A percentile compares a stretch with the other conserved stretches of the same genome.
Evolutionary conservation across 2,797 vertebrate species (phyloP).

Genomic region (Hippoglossus hippoglossus): DNA sequence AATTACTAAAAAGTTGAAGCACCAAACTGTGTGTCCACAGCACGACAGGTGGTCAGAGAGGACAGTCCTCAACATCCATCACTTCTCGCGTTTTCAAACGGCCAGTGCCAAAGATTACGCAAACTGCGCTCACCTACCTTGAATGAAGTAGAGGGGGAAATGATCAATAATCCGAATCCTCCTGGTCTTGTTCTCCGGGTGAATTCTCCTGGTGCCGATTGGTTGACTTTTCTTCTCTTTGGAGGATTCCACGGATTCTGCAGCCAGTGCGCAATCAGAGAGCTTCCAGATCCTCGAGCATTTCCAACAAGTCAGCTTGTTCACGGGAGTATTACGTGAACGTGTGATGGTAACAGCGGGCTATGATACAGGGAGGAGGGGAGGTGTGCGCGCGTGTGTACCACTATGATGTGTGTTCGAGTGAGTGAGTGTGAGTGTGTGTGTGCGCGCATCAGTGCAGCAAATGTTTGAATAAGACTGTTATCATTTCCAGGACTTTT

Average conservation of each 20-base stretch:
- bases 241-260: conserved; percentile 32
- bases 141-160: conserved; percentile 51
- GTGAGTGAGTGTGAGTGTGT: conserved; percentile 13
- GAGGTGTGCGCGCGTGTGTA: conserved; percentile 31
- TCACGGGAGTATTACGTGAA: conserved; percentile 70
- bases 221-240: conserved; percentile 60
- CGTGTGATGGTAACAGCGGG: conserved; percentile 67
- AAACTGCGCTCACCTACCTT: conserved; percentile 72
- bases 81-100: conserved; percentile 13
- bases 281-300: conserved; percentile 66
- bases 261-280: conserved; percentile 45
- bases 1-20: conserved; percentile 56
- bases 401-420: not conserved
- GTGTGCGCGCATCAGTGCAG: conserved; percentile 49
- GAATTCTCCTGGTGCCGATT: conserved; percentile 27
- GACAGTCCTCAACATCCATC: conserved; percentile 3
- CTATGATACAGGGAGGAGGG: conserved; percentile 70
- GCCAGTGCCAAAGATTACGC: not conserved
- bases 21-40: conserved; percentile 1
- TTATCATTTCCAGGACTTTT: conserved; percentile 12
- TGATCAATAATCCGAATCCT: conserved; percentile 46
- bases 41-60: not conserved
- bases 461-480: conserved; percentile 37
- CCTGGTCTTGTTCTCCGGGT: conserved; percentile 17
- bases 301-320: conserved; percentile 78